Percentiles rank a stretch among this genome's conserved stretches.
These are phyloP conservation scores for Recurvirostra avosetta DNA, from an alignment of 2,113 vertebrate species.

Conservation along the genomic window DNA sequence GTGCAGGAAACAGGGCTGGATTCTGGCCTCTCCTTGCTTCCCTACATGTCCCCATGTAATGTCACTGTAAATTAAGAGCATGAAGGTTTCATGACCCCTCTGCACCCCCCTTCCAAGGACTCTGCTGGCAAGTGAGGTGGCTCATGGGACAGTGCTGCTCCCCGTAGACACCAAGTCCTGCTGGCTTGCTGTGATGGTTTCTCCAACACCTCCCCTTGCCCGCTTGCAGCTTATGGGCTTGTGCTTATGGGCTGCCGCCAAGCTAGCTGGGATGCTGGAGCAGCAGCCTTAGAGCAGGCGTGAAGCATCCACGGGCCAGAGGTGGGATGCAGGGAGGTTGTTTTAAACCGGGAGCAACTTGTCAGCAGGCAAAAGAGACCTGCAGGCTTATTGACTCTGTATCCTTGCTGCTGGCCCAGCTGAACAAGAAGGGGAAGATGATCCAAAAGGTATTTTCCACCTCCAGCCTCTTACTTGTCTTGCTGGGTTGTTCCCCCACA, in stretches of 20 bases:
- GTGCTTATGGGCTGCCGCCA: not conserved
- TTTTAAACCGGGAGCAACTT: not conserved
- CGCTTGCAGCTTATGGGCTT: not conserved
- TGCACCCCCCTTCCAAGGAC: not conserved
- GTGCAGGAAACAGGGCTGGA: fast-evolving
- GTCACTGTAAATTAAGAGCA: too few relatives aligned
- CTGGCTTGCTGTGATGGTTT: not conserved
- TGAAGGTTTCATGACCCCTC: not conserved
- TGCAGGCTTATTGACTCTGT: fast-evolving
- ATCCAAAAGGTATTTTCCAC: not conserved
- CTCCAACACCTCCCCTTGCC: not conserved
- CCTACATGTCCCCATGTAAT: fast-evolving
- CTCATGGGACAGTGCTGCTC: not conserved
- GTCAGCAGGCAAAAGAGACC: not conserved
- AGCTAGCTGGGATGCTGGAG: not conserved
- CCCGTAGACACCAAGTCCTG: not conserved
- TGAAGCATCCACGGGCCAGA: fast-evolving
- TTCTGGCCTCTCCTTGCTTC: not conserved
- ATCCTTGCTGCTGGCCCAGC: not conserved
- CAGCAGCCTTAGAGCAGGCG: not conserved
- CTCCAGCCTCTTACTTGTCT: not conserved
- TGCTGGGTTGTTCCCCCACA: not conserved
- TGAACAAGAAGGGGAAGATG: not conserved
- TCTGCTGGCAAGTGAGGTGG: not conserved
- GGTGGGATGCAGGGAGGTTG: not conserved